These are phyloP conservation scores for Chrysaora quinquecirrha DNA, from an alignment of 30 jellyfish, hydroid and myxozoan species.

Conservation along the genomic window DNA sequence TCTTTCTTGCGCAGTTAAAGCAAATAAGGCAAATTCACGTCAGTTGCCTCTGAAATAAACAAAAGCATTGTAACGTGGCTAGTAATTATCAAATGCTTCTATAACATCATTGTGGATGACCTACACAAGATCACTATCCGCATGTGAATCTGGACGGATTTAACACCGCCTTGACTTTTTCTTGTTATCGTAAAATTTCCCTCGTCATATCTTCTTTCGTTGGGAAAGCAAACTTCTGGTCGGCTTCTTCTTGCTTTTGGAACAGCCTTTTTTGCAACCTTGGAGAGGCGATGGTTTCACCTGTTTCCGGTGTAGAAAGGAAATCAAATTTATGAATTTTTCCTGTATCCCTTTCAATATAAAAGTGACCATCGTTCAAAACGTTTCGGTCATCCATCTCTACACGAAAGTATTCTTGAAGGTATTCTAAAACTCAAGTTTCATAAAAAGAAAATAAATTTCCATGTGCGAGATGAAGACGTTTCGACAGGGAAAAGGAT, in stretches of 20 bases:
- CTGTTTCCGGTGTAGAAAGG: background rate
- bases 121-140: background rate
- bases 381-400: background rate
- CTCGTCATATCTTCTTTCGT: background rate
- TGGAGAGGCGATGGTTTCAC: background rate
- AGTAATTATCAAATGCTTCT: background rate
- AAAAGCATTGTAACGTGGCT: background rate
- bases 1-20: background rate
- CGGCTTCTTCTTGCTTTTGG: background rate
- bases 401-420: background rate
- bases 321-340: background rate
- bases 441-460: background rate
- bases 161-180: background rate
- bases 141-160: background rate
- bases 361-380: background rate
- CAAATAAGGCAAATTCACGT: too few relatives aligned
- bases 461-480: background rate
- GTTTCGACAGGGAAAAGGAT: background rate
- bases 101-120: background rate
- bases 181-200: background rate
- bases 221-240: background rate
- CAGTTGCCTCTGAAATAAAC: background rate
- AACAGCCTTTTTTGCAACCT: background rate
- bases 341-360: background rate
- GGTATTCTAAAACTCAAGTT: background rate